phyloP scores from a whole-genome alignment of 2,113 vertebrate species.

The Antechinus stuartii region DNA sequence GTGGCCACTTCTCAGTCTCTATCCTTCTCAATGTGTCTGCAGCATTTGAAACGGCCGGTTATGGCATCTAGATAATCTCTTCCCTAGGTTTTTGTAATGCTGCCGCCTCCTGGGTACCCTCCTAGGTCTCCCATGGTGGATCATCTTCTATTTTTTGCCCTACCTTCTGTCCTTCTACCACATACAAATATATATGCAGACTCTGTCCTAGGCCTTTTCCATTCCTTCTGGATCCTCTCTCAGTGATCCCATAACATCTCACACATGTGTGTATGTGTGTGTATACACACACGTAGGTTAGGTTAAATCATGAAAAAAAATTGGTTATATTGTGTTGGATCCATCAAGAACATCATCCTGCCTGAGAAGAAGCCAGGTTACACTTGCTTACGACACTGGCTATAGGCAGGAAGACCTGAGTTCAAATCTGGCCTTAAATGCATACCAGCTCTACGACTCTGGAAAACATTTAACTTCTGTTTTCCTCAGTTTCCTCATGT shows the following conservation, averaged over 20 bases:
- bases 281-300: too few relatives aligned
- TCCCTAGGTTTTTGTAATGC: neutral
- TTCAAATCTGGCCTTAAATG: neutral
- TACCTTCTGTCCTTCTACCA: neutral
- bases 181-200: neutral
- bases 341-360: too few relatives aligned
- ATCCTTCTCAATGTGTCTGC: neutral
- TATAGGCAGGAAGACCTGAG: neutral
- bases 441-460: neutral
- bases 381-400: too few relatives aligned
- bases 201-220: neutral
- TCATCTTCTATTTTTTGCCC: neutral
- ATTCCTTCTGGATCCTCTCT: neutral
- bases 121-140: neutral
- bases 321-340: too few relatives aligned
- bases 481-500: neutral
- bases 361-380: too few relatives aligned
- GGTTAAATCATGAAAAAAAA: too few relatives aligned
- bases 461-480: neutral
- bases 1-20: neutral
- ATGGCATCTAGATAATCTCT: neutral
- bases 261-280: neutral
- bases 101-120: neutral
- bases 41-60: neutral
- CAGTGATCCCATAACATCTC: neutral